Percentiles rank a stretch among this genome's conserved stretches.
Conservation (phyloP, 2,113 vertebrate genomes). For the Vombatus ursinus region DNA sequence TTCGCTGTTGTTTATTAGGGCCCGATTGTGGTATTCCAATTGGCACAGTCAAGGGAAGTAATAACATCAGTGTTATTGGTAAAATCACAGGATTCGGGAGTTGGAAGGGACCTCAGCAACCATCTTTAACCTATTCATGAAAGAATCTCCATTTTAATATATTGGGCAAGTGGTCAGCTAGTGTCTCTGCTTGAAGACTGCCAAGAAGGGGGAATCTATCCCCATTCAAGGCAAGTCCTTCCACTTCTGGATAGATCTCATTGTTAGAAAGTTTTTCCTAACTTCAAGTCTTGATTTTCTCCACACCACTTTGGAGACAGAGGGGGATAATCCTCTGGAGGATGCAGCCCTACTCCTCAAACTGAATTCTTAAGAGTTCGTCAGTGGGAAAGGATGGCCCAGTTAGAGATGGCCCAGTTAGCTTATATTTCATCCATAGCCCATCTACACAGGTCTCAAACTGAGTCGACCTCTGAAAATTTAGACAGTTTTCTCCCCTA, state of each 20-base stretch:
- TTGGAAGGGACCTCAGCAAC: neutral
- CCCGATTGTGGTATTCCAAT: neutral
- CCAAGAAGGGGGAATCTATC: neutral
- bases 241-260: neutral
- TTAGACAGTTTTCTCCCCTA: neutral
- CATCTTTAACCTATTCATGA: neutral
- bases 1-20: neutral
- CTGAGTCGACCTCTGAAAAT: neutral
- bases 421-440: neutral
- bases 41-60: neutral
- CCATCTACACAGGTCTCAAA: neutral
- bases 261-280: neutral
- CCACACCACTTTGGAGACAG: neutral
- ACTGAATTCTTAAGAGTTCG: neutral
- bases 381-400: neutral
- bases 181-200: neutral
- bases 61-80: neutral
- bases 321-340: accelerated
- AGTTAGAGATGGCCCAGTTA: neutral
- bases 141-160: neutral
- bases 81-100: neutral
- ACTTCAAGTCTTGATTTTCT: neutral
- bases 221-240: neutral
- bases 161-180: neutral
- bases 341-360: neutral